Evolutionary conservation across 2,888 invertebrate species (phyloP).

Genomic region (Tenthredo notha): DNA sequence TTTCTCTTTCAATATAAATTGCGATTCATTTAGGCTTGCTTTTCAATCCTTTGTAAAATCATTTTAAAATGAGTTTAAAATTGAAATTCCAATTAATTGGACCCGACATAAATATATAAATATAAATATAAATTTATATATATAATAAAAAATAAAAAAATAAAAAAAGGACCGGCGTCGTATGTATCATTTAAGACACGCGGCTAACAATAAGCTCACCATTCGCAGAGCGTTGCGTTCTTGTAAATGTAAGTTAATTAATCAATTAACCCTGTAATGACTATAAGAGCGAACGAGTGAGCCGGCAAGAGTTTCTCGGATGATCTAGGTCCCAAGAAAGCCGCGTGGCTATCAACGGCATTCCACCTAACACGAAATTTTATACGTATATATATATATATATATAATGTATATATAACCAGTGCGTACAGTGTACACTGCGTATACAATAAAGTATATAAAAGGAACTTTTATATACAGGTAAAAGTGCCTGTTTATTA

Average conservation of each 20-base stretch:
- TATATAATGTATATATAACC: background rate
- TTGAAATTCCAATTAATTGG: background rate
- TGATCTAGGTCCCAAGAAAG: slow-evolving; percentile 42
- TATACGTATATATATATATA: background rate
- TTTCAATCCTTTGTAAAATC: background rate
- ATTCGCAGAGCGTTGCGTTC: slow-evolving; percentile 58
- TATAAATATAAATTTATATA: slow-evolving; percentile 3
- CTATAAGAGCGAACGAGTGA: slow-evolving; percentile 47
- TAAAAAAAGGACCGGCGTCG: background rate
- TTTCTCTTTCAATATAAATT: background rate
- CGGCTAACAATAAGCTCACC: slow-evolving; percentile 25
- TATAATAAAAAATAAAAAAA: background rate
- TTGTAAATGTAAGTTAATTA: slow-evolving; percentile 53
- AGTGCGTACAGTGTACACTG: background rate
- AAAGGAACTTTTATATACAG: slow-evolving; percentile 28
- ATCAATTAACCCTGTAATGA: slow-evolving; percentile 54
- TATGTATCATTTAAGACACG: slow-evolving; percentile 33
- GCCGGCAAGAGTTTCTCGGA: slow-evolving; percentile 21
- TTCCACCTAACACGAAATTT: slow-evolving; percentile 11
- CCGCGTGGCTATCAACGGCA: slow-evolving; percentile 44
- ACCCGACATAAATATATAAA: background rate
- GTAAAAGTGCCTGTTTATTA: slow-evolving; percentile 42
- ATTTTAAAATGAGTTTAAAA: background rate
- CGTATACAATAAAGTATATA: background rate
- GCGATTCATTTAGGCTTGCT: background rate